Base-by-base conservation (phyloP, 2,888 invertebrate genomes). In the Coenonympha glycerion region DNA sequence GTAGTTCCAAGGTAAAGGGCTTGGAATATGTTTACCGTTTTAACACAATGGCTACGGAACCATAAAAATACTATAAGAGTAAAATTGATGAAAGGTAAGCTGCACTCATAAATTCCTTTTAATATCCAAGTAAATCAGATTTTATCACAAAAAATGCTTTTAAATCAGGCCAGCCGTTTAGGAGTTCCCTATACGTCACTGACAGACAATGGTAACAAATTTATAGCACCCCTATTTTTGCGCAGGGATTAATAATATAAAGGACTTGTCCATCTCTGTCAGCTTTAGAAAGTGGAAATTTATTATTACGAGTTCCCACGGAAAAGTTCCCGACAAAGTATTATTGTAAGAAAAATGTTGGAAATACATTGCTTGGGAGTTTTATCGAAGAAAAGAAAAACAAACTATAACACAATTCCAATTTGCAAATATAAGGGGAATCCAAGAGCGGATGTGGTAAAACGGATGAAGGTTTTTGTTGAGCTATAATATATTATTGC, bases 351-450 rank as follows among this genome's bases (percentile, higher is more conserved):
- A 22, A 21, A 37, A 37, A 37, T 21, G 36, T 36, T 3, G 13
- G 3, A 11, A 21, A 36, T 21, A 37, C 21, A 19, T 37, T 8
- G 6, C 11, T n/a, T 5, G 9, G 24, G 8, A 39, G 6, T 9
- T 9, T 9, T n/a, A n/a, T n/a, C 36, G 11, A 11, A 21, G 36
- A 36, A 19, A 21, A 6, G 36, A 33, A 19, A 11, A 21, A 5
- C 19, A 15, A 39, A 24, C 15, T 5, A 22, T 8, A 37, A 22
- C 22, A 30, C n/a, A 13, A 22, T 22, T 44, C 33, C 33, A 19
- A 26, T 46, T 36, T 39, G 39, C 24, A 15, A 39, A 39, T 39
- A 39, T 24, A 24, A 39, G 13, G 31, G 16, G 9, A 33, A 39
- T 39, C 15, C 15, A 2, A 15, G n/a, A 13, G 15, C 15, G 15